Evolutionary conservation across 2,797 vertebrate species (phyloP).

Genomic region (Saxicola maurus): DNA sequence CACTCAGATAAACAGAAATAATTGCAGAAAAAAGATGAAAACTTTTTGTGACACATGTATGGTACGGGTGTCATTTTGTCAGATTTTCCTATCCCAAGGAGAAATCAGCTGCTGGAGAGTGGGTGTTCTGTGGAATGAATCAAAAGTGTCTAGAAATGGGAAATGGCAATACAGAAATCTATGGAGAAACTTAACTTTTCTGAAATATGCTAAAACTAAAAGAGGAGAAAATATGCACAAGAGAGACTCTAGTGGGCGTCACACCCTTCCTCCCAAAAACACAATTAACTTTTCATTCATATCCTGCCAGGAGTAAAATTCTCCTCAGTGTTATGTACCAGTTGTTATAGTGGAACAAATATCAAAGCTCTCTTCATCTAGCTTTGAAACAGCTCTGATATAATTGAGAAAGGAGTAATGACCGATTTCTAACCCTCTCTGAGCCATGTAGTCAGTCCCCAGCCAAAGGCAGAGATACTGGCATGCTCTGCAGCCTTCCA

Average conservation of each 20-base stretch:
- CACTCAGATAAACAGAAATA: background rate
- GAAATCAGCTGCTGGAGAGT: conserved; percentile 7
- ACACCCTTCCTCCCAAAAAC: background rate
- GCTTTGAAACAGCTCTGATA: background rate
- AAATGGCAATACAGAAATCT: conserved; percentile 6
- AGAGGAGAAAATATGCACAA: background rate
- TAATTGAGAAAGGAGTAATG: background rate
- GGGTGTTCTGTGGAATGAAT: conserved; percentile 18
- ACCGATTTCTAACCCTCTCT: background rate
- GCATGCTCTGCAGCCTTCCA: background rate
- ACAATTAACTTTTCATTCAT: conserved; percentile 38
- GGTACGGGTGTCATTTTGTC: background rate
- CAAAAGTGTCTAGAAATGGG: conserved; percentile 18
- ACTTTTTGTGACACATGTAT: background rate
- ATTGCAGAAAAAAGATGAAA: background rate
- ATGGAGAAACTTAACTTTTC: background rate
- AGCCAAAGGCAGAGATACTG: background rate
- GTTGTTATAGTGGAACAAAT: background rate
- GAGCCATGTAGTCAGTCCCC: background rate
- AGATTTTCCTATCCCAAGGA: background rate
- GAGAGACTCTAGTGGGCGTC: conserved; percentile 5
- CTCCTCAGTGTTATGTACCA: background rate
- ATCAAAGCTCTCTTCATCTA: background rate
- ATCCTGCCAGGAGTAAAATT: background rate
- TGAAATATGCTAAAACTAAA: background rate